Conservation (phyloP, 2,113 vertebrate genomes). For the Atrichornis clamosus region DNA sequence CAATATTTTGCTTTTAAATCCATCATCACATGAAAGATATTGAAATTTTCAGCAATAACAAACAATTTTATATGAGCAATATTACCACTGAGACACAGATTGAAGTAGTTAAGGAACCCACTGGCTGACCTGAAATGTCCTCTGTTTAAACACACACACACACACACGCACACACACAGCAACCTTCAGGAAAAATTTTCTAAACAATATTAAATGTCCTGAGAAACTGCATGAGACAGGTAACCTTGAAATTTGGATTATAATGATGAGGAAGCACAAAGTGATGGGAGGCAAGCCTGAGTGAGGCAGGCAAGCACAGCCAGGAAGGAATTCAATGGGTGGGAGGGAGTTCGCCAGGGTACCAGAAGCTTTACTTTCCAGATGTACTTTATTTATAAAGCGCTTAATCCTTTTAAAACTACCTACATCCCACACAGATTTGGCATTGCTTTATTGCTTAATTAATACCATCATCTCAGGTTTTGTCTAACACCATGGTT, state of each 20-base stretch:
- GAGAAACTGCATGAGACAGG: neutral
- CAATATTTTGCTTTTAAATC: constrained; percentile 74
- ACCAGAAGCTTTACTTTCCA: constrained; percentile 40
- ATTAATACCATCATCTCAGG: constrained; percentile 23
- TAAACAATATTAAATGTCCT: neutral
- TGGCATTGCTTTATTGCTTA: constrained; percentile 5
- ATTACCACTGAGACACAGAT: constrained; percentile 68
- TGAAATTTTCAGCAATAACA: constrained; percentile 73
- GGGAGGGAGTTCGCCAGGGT: neutral
- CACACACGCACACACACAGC: neutral
- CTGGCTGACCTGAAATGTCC: constrained; percentile 60
- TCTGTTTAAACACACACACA: constrained; percentile 15
- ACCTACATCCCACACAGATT: constrained; percentile 35
- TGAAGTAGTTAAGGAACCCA: constrained; percentile 68
- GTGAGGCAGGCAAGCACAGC: neutral
- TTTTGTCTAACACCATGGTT: neutral
- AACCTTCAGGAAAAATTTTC: neutral
- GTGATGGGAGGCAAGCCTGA: neutral
- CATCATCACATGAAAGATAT: constrained; percentile 66
- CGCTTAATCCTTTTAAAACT: constrained; percentile 23
- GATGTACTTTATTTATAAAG: constrained; percentile 55
- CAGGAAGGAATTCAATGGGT: neutral
- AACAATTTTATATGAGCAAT: constrained; percentile 57
- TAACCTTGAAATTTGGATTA: neutral
- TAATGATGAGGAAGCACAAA: neutral